Evolutionary conservation across 2,113 vertebrate species (phyloP).

Genomic region (Siphamia tubifer): DNA sequence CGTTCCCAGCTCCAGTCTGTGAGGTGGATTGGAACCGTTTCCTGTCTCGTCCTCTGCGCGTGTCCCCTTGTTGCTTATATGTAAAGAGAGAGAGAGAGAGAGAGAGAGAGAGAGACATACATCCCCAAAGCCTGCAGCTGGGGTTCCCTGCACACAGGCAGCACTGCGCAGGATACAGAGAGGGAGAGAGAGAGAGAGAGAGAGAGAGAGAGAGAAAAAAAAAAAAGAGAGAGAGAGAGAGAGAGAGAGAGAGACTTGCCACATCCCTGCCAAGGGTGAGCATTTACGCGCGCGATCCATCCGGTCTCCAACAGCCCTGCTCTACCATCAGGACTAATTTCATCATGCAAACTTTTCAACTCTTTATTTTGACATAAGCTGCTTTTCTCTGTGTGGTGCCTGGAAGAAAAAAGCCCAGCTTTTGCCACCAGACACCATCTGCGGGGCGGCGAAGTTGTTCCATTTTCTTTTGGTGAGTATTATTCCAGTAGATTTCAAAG

Average conservation of each 20-base stretch:
- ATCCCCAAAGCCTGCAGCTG: constrained; percentile 64
- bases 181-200: background rate
- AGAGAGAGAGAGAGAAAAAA: background rate
- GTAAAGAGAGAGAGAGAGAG: constrained; percentile 17
- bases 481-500: background rate
- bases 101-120: constrained; percentile 17
- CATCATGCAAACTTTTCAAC: constrained; percentile 46
- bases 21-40: constrained; percentile 37
- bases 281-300: constrained; percentile 71
- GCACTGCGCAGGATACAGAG: constrained; percentile 58
- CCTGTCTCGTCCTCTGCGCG: constrained; percentile 21
- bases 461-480: constrained; percentile 51
- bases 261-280: constrained; percentile 53
- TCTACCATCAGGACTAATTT: constrained; percentile 56
- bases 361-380: background rate
- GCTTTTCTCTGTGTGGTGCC: background rate
- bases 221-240: background rate
- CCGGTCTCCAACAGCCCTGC: constrained; percentile 29
- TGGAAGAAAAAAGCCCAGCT: constrained; percentile 34
- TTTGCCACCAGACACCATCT: constrained; percentile 36
- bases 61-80: constrained; percentile 7
- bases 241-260: constrained; percentile 37
- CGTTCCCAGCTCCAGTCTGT: constrained; percentile 23
- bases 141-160: constrained; percentile 54
- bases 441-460: constrained; percentile 40